These are phyloP conservation scores for Oophaga sylvatica DNA, from an alignment of 2,797 vertebrate species.

Conservation along the genomic window DNA sequence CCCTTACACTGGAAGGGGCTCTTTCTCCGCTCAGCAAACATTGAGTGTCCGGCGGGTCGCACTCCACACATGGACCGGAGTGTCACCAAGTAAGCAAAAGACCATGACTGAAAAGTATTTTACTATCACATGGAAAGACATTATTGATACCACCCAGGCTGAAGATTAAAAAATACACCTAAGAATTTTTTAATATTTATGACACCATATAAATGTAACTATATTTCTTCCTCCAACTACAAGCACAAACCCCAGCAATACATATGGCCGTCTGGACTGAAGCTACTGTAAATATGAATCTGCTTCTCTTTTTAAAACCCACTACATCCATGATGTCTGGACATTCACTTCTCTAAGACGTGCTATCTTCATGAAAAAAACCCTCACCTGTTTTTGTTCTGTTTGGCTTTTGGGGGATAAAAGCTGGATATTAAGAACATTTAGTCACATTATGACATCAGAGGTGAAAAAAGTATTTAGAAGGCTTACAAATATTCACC, in stretches of 20 bases:
- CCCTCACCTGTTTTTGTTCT: conserved; percentile 98
- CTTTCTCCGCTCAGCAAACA: too few species aligned
- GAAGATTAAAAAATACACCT: too few species aligned
- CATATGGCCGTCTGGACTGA: background rate
- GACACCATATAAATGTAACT: too few species aligned
- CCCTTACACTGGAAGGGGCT: too few species aligned
- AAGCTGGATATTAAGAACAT: conserved; percentile 63
- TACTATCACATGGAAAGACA: too few species aligned
- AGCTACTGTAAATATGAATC: background rate
- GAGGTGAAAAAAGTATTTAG: background rate
- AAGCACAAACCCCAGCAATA: background rate
- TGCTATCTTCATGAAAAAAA: conserved; percentile 41
- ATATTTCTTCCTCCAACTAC: background rate
- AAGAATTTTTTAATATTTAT: too few species aligned
- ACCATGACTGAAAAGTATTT: too few species aligned
- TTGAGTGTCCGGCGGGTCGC: too few species aligned
- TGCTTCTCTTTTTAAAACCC: background rate
- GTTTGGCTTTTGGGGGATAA: conserved; percentile 89
- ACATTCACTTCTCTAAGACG: background rate
- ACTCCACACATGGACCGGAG: too few species aligned
- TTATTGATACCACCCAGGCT: too few species aligned
- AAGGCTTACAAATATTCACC: background rate
- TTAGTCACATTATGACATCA: conserved; percentile 31
- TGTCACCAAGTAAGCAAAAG: too few species aligned
- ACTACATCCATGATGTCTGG: background rate